These are phyloP conservation scores for Lasioglossum zephyrum DNA, from an alignment of 2,888 invertebrate species.

Conservation along the genomic window DNA sequence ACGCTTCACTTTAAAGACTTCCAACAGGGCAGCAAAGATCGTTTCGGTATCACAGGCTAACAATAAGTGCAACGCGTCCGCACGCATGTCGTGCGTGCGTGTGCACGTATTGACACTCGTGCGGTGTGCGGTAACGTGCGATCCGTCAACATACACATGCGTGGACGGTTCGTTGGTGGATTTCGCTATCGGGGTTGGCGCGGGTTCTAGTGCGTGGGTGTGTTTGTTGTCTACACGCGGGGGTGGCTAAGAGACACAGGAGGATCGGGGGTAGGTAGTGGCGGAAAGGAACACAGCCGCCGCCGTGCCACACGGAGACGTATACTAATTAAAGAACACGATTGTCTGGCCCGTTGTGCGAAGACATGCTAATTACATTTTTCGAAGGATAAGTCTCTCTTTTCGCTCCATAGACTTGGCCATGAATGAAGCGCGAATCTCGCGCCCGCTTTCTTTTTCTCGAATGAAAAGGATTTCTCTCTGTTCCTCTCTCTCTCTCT, in stretches of 20 bases:
- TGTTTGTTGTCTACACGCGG: slow-evolving; percentile 32
- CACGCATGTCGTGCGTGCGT: slow-evolving; percentile 17
- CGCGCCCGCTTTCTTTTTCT: slow-evolving; percentile 69
- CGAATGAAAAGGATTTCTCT: slow-evolving; percentile 65
- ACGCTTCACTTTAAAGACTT: not conserved
- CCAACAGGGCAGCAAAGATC: not conserved
- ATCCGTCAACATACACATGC: slow-evolving; percentile 29
- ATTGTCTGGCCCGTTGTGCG: slow-evolving; percentile 77
- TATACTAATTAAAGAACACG: slow-evolving; percentile 80
- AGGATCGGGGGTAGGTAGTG: slow-evolving; percentile 11
- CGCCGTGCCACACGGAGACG: slow-evolving; percentile 41
- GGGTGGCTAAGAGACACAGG: slow-evolving; percentile 36
- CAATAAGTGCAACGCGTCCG: slow-evolving; percentile 1
- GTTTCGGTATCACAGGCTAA: slow-evolving; percentile 16
- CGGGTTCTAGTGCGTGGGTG: slow-evolving; percentile 9
- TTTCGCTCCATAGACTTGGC: slow-evolving; percentile 59
- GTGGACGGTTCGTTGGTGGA: slow-evolving; percentile 33
- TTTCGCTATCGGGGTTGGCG: slow-evolving; percentile 21
- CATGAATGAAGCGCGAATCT: slow-evolving; percentile 74
- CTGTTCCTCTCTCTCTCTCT: slow-evolving; percentile 44
- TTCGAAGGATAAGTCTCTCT: slow-evolving; percentile 77
- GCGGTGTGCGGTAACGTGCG: slow-evolving; percentile 52
- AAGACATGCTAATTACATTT: slow-evolving; percentile 83
- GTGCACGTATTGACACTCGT: slow-evolving; percentile 55
- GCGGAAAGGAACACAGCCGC: slow-evolving; percentile 43